Base-by-base conservation (phyloP, 2,797 vertebrate genomes). In the Thripadectes ignobilis region DNA sequence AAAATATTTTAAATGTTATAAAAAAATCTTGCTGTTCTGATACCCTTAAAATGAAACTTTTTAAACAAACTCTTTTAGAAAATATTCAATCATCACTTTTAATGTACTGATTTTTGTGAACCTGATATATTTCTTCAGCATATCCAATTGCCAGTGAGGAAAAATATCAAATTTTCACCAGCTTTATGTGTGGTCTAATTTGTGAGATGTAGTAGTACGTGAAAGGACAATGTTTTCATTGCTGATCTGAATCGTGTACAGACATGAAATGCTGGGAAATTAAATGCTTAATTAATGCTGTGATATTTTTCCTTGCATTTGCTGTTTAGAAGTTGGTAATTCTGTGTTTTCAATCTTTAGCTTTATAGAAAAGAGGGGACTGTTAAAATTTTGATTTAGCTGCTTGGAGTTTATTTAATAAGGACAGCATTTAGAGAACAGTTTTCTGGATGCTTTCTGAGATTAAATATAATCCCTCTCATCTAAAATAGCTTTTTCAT, bases 381-480 rank as follows among this genome's bases (percentile, higher is more conserved):
- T 74, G 38, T 52, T 88, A 72, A 92, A 94, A 68, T 92, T 80
- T 94, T 85, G 21, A 72, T 95, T 75, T 93, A 86, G 27, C 69
- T 93, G 46, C 76, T 93, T 82, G 43, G 63, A 92, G 32, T 96
- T 85, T 93, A 72, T 94, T 96, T 93, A 94, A 75, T 69, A 82
- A 43, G 74, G 73, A 51, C 77, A 86, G 69, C 57, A 69, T 92
- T 90, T 92, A 86, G n/a, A 79, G 75, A 93, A 85, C 6, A 6
- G 58, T 89, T 94, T 95, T 46, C 76, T 85, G 76, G 66, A 48
- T 89, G 51, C 34, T 94, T 91, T 45, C 75, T 95, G 69, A 75
- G 89, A 92, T 97, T 96, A 97, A 71, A 79, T 92, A 94, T 97
- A 96, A 96, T 97, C 91, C 93, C 21, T 95, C 67, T 89, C 83